Base-by-base conservation (phyloP, 2,797 vertebrate genomes). In the Cryptoblepharus egeriae region DNA sequence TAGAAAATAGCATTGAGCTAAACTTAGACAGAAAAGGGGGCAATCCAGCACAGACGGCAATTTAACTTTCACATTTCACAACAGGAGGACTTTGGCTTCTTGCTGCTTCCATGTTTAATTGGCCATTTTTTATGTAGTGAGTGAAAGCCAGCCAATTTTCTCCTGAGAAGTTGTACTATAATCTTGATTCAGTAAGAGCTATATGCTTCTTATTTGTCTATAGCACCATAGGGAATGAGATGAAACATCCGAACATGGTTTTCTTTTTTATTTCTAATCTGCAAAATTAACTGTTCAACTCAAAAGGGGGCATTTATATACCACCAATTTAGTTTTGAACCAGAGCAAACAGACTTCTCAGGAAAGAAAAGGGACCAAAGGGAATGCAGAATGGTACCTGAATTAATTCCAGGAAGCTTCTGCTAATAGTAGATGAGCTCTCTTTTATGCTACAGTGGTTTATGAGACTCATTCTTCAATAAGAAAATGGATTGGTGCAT, bases 81-180 rank as follows among this genome's bases (percentile, higher is more conserved):
- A 89, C 64, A 90, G 75, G 68, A 85, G 77, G 64, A 90, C 70
- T 39, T 80, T 87, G 1, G 85, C 81, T 92, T 93, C 80, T 81
- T 89, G 77, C 80, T 91, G 84, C 77, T 91, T 86, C 79, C 71
- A 84, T 88, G 87, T 93, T 90, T 91, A 93, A 89, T 91, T 93
- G 77, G 87, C 86, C 74, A 81, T 77, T 81, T 89, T 92, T 90
- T 77, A 85, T 63, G 8, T 6, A 75, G 35, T 52, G 5, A 87
- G 49, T 85, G 70, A 88, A 92, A 91, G 82, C 13, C 74, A 84
- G 85, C 16, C 76, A 88, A 82, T 92, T 92, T 91, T 91, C 88
- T 90, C 91, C 75, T 89, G 83, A 86, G 57, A 85, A 89, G 49
- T 79, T 74, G 6, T 85, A 85, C 65, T 86, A 80, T 89, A 92